Evolutionary conservation across 2,888 invertebrate species (phyloP), one percentile per base, ranked within the genome.

Genomic region (Stictocephala bisonia): DNA sequence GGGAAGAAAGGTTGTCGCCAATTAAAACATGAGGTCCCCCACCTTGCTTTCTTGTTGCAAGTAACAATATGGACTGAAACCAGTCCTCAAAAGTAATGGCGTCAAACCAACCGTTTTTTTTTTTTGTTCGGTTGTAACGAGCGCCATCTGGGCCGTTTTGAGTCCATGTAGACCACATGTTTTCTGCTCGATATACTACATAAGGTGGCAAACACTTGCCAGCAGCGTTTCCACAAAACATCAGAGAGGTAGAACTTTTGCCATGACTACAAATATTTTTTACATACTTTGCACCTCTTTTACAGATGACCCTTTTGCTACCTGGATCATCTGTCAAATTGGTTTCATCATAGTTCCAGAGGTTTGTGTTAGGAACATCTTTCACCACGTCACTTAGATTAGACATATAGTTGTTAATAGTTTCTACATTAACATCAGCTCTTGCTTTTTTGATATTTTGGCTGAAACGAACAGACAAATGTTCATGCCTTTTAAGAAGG

Each of bases 51-150:
- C n/a, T n/a, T n/a, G n/a, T n/a, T n/a, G n/a, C n/a, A n/a, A n/a
- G n/a, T n/a, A n/a, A n/a, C n/a, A n/a, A n/a, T n/a, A n/a, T n/a
- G n/a, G n/a, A n/a, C n/a, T n/a, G n/a, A n/a, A n/a, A n/a, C 81
- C 80, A 82, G 69, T 82, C 80, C 76, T 80, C 78, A 77, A 83
- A 83, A 11, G 74, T 77, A 9, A 56, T 72, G 0, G 74, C 50
- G 74, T 83, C 83, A 70, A 83, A 81, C 83, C 83, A 83, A 3
- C 83, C 84, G 48, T 80, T 81, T 66, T n/a, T n/a, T n/a, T n/a
- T n/a, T n/a, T 74, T 72, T 1, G 82, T 80, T 1, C 83, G 27
- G 75, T 83, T 84, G 75, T 83, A 85, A 7, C 82, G 60, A 71
- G 80, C 44, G 53, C 80, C 75, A 71, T 67, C 20, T 20, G 84